Conservation (phyloP, 2,797 vertebrate genomes). For the Potorous gilbertii region DNA sequence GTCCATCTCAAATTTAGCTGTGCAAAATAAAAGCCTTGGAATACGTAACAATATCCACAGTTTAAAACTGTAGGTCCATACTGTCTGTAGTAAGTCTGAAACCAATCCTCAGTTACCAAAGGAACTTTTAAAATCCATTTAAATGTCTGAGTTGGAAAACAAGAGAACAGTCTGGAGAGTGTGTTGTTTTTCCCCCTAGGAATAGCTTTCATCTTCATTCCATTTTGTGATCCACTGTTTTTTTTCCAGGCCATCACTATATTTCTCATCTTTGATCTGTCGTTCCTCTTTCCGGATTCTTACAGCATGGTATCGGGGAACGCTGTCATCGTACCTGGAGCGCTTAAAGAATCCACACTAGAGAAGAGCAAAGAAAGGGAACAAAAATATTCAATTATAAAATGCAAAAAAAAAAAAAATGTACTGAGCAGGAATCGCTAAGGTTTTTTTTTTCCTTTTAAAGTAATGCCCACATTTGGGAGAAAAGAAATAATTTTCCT, state of each 20-base stretch:
- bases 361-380: conserved; percentile 2
- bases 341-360: conserved; percentile 99
- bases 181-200: conserved; percentile 82
- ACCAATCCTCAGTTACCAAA: conserved; percentile 64
- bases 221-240: conserved; percentile 97
- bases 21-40: conserved; percentile 82
- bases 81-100: conserved; percentile 71
- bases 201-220: conserved; percentile 95
- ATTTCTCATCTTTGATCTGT: conserved; percentile 87
- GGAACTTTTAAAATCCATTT: conserved; percentile 62
- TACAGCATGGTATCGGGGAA: conserved; percentile 96
- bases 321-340: conserved; percentile 92
- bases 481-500: conserved; percentile 44
- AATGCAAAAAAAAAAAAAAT: not conserved
- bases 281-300: conserved; percentile 93
- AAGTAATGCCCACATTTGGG: conserved; percentile 44
- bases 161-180: conserved; percentile 31
- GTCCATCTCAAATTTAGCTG: conserved; percentile 76
- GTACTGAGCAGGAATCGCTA: not conserved
- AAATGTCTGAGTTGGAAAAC: conserved; percentile 45
- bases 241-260: conserved; percentile 88
- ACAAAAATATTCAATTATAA: conserved; percentile 23
- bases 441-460: conserved; percentile 34
- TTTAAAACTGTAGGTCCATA: conserved; percentile 68
- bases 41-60: conserved; percentile 77